Percentiles rank a stretch among this genome's conserved stretches.
Evolutionary conservation across 1,140 invertebrate genomes (phyloP).

Genomic region (Campoletis sonorensis): DNA sequence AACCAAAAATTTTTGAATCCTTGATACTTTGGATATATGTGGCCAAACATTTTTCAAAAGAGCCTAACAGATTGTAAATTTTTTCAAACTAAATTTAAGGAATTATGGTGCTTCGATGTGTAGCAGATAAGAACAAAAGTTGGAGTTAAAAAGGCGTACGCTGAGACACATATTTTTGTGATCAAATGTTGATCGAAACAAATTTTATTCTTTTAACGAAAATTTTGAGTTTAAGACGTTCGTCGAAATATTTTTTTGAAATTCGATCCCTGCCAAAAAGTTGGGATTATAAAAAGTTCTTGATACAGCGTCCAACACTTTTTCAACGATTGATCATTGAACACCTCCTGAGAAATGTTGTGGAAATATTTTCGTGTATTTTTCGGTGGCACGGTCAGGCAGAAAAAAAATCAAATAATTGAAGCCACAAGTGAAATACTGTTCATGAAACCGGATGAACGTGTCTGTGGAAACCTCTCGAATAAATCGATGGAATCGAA

Average conservation of each 20-base stretch:
- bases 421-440: constrained; percentile 7
- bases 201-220: no score
- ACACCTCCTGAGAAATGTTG: not conserved
- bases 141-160: not conserved
- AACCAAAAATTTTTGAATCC: constrained; percentile 11
- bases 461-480: not conserved
- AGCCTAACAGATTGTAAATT: not conserved
- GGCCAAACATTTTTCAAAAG: not conserved
- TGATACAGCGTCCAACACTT: no score
- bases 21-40: not conserved
- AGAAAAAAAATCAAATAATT: constrained; percentile 16
- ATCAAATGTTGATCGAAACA: no score
- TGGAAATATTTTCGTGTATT: not conserved
- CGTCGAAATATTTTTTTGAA: no score
- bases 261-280: no score
- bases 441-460: constrained; percentile 34
- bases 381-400: not conserved
- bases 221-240: no score
- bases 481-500: constrained; percentile 31
- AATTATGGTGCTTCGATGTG: not conserved
- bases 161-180: no score
- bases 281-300: no score
- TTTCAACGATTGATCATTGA: no score
- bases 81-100: not conserved
- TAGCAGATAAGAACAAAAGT: not conserved